These are phyloP conservation scores for Baronia brevicornis DNA, from an alignment of 2,888 invertebrate genomes.

Conservation along the genomic window DNA sequence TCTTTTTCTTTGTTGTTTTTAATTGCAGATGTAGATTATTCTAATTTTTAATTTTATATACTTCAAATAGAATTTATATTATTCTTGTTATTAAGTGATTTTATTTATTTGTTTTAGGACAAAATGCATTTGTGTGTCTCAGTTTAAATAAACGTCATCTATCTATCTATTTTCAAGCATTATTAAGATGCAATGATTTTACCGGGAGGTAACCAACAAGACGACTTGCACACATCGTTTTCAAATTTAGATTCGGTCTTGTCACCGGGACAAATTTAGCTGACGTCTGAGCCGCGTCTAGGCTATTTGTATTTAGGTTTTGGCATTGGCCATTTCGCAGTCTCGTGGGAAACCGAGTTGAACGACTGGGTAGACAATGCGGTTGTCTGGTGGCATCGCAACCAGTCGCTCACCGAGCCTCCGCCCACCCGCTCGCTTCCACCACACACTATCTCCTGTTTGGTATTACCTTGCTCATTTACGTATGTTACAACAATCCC, in stretches of 20 bases:
- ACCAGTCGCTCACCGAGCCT: conserved; percentile 41
- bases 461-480: no score
- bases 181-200: no score
- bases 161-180: no score
- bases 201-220: conserved; percentile 2
- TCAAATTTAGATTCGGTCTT: conserved; percentile 39
- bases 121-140: no score
- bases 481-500: no score
- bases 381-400: conserved; percentile 41
- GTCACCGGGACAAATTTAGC: conserved; percentile 66
- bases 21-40: no score
- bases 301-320: conserved; percentile 69
- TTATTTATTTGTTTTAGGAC: no score
- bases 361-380: conserved; percentile 73
- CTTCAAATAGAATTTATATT: no score
- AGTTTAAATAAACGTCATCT: no score
- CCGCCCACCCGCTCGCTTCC: conserved; percentile 40
- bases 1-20: no score
- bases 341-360: conserved; percentile 74
- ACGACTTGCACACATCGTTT: conserved; percentile 31
- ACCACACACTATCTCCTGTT: conserved; percentile 20
- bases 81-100: no score
- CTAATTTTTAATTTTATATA: no score
- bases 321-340: conserved; percentile 67
- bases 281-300: conserved; percentile 69